Evolutionary conservation across 2,797 vertebrate genomes (phyloP), one percentile per base, ranked within the genome.

Genomic region (Telmatherina bonti): DNA sequence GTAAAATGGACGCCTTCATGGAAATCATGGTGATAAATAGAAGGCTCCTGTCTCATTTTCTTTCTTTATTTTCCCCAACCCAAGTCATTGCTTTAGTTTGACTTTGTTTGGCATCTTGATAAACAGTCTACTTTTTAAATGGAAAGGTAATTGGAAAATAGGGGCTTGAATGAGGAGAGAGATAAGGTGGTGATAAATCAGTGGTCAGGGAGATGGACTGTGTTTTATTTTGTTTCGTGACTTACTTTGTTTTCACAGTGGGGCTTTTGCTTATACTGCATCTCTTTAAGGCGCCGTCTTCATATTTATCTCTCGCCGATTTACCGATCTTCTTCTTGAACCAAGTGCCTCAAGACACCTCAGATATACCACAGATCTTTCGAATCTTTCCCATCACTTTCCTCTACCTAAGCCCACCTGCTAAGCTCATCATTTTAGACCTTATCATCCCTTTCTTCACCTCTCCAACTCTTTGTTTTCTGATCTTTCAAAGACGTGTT

Each of bases 381-480:
- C 57, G 69, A 80, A 74, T 77, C 85, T 76, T 78, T 75, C 70
- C 85, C 70, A 66, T 68, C 61, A 4, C 56, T 62, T 56, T 24
- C 43, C 77, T 78, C 15, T 69, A 75, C 31, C 60, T 67, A 77
- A 78, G 70, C 65, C 67, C 73, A 38, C 81, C 78, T 72, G 76
- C 82, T 72, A 76, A 76, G 64, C 72, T 82, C 79, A 82, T 89
- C 86, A 76, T 80, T 80, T 78, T 61, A 78, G 74, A 84, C 80
- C 83, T 71, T 67, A 83, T 81, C 76, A 57, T 68, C 71, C 63
- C 9, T 71, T 67, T 67, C 69, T 65, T 85, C 83, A 73, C 77
- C 82, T 75, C 76, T 70, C 60, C 72, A 62, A 16, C 64, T 73
- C 76, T 83, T 75, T 86, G 80, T 86, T 89, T 90, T 79, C 59